Evolutionary conservation across 2,888 invertebrate species (phyloP).

Genomic region (Argyresthia goedartella): DNA sequence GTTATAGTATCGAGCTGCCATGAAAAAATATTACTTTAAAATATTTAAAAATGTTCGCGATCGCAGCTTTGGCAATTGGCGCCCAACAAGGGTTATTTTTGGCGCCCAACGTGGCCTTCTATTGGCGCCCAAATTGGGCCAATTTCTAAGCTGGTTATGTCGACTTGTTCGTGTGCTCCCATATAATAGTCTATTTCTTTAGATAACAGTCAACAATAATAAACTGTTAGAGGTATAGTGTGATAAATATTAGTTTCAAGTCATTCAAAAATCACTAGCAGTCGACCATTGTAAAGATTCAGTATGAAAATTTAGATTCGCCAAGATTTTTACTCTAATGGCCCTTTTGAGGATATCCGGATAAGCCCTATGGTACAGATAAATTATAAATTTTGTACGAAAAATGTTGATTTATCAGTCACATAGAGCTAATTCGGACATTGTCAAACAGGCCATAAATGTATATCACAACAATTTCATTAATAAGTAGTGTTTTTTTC

Average conservation of each 20-base stretch:
- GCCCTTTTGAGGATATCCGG: too few relatives aligned
- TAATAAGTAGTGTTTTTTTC: slow-evolving; percentile 22
- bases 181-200: slow-evolving; percentile 21
- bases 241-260: slow-evolving; percentile 35
- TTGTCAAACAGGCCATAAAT: too few relatives aligned
- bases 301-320: slow-evolving; percentile 42
- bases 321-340: slow-evolving; percentile 20
- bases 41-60: too few relatives aligned
- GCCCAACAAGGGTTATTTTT: too few relatives aligned
- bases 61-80: too few relatives aligned
- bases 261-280: slow-evolving; percentile 47
- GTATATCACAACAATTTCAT: slow-evolving; percentile 56
- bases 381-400: too few relatives aligned
- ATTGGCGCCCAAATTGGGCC: slow-evolving; percentile 4
- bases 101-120: slow-evolving; percentile 1
- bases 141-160: too few relatives aligned
- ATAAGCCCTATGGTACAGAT: too few relatives aligned
- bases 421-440: too few relatives aligned
- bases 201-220: slow-evolving; percentile 59
- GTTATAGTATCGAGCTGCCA: too few relatives aligned
- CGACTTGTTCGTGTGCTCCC: not conserved
- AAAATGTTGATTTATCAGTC: too few relatives aligned
- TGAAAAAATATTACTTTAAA: too few relatives aligned
- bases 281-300: slow-evolving; percentile 53
- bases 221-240: slow-evolving; percentile 53